Base-by-base conservation (phyloP, 2,113 vertebrate species). In the Ptyas mucosa region DNA sequence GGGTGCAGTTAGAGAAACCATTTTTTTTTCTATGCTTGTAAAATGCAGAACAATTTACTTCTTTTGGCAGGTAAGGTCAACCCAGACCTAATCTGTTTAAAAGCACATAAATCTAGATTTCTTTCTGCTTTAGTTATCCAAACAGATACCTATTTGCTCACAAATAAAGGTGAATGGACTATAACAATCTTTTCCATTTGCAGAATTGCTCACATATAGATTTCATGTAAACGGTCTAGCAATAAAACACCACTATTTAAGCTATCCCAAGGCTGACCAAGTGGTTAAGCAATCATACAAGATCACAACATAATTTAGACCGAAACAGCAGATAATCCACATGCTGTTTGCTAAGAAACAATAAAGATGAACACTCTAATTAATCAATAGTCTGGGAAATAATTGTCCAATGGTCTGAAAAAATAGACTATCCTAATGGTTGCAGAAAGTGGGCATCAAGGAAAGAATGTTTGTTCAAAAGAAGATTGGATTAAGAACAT, bases 61-160 rank as follows among this genome's bases (percentile, higher is more conserved):
- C 88, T 95, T 53, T 93, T 94, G 92, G 94, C 94, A 95, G 91
- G 51, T 85, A 58, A 97, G 95, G 95, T 96, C 95, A 95, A 54
- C 95, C 92, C 90, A 96, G 96, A 85, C 69, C 54, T 94, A 90
- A 43, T 61, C 92, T 93, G 90, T 54, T 96, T 94, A 95, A 91
- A 91, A 91, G 87, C 87, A 92, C 61, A 91, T 93, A 91, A 92
- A 94, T 93, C 58, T 92, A 3, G n/a, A 94, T 93, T 94, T 75
- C 3, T 29, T 21, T 1, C 34, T 55, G 12, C 43, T 88, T 46
- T 51, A 61, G 29, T 64, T 1, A 0, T 15, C 49, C 8, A 85
- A 4, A 91, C 93, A 94, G 69, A 53, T 89, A 92, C 93, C 24
- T 1, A 15, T 14, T 91, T 86, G 5, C 1, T 92, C 75, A 3